Base-by-base conservation (phyloP, 2,888 invertebrate genomes). In the Amblyjoppa fuscipennis region DNA sequence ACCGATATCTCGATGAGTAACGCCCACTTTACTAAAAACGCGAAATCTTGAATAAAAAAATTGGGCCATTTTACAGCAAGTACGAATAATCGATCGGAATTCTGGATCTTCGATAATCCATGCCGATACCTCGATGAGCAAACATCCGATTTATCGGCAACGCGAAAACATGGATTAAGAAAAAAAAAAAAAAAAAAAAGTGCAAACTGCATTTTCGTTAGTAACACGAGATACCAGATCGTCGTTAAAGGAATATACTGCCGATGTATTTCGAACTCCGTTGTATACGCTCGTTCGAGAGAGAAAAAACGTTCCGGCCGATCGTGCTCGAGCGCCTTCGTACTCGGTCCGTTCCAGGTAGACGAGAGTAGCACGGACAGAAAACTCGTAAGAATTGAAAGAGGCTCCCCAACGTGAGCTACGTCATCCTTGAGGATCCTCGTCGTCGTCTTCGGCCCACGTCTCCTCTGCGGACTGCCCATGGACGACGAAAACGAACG, bases 391-490 rank as follows among this genome's bases (percentile, higher is more conserved):
- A 84, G 71, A 76, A 77, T 74, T 74, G 74, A 16, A 74, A 38
- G 51, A 38, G 79, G 64, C 34, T 68, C 70, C 61, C 68, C 41
- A 69, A 71, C 66, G 59, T 13, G 82, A 59, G 59, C 83, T 73
- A 85, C 82, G 85, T 85, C 85, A 85, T 85, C 73, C 71, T 82
- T 71, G 76, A 80, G 73, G 73, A 85, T 82, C 45, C 45, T 45
- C 79, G 81, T 81, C 81, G 71, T 53, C 38, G 53, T 77, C 71
- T 51, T 71, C 85, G 71, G 66, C 85, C 85, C 85, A 82, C 81
- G 78, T 81, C 41, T 61, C 68, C 41, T 61, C 68, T 31, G 16
- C 31, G 16, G 45, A 45, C 3, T 56, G 56, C 53, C 28, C 3
- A 56, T 16, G 61, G 41, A 31, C 64, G 73, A 56, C 16, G 51